A percentile compares a stretch with the other conserved stretches of the same genome.
These are phyloP conservation scores for Trichechus manatus DNA, from an alignment of 2,113 vertebrate species.

Conservation along the genomic window DNA sequence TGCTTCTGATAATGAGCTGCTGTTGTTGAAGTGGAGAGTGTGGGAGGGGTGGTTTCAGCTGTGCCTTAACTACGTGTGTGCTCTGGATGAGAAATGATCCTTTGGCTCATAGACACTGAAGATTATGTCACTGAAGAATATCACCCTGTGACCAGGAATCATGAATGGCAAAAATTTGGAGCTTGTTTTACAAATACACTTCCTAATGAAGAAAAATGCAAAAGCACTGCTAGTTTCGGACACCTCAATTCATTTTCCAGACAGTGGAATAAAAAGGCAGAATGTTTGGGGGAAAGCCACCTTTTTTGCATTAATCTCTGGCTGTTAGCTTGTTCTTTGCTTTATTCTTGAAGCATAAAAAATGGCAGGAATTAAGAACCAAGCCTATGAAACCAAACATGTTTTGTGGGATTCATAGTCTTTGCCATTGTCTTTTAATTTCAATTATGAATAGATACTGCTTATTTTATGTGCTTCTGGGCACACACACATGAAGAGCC, in stretches of 20 bases:
- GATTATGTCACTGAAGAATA: conserved; percentile 78
- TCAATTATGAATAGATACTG: not conserved
- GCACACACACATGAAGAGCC: not conserved
- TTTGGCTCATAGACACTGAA: conserved; percentile 74
- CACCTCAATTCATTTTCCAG: conserved; percentile 78
- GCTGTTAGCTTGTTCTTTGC: conserved; percentile 76
- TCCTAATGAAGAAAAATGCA: conserved; percentile 87
- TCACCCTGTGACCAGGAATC: conserved; percentile 82
- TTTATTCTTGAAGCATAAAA: conserved; percentile 60
- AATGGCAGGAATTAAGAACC: conserved; percentile 81
- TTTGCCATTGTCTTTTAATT: not conserved
- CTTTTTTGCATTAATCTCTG: conserved; percentile 62
- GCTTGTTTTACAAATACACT: conserved; percentile 84
- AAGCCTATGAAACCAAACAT: conserved; percentile 67
- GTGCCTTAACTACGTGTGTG: conserved; percentile 51
- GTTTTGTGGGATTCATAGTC: conserved; percentile 75
- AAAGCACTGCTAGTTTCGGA: conserved; percentile 65
- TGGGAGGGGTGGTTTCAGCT: conserved; percentile 33
- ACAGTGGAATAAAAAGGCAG: conserved; percentile 73
- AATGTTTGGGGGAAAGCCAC: conserved; percentile 78
- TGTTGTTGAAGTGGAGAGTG: conserved; percentile 61
- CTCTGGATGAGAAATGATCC: conserved; percentile 79
- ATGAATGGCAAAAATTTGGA: conserved; percentile 83
- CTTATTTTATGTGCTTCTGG: not conserved
- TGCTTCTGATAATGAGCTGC: conserved; percentile 62